Conservation (phyloP, 2,797 vertebrate species). For the Pangasius macronema region DNA sequence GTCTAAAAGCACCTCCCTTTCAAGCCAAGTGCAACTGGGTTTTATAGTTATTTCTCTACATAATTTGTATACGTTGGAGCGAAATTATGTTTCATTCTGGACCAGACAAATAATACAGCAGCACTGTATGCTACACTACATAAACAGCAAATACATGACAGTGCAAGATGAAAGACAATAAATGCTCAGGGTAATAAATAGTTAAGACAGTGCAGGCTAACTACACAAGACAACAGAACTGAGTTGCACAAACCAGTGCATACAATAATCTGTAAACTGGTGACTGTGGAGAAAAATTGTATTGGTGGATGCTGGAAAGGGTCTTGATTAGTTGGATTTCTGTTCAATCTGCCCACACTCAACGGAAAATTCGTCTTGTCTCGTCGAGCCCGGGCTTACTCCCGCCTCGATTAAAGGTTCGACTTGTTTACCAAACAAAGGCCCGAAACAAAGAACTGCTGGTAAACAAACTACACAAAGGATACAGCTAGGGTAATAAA, state of each 20-base stretch:
- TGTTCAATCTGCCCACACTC: not conserved
- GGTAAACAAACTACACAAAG: not conserved
- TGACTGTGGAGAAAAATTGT: not conserved
- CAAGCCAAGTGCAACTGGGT: not conserved
- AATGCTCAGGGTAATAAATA: not conserved
- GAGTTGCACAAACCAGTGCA: not conserved
- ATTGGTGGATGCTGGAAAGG: not conserved
- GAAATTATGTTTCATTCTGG: not conserved
- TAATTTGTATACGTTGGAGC: not conserved
- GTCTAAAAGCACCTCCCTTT: not conserved
- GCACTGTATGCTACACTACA: not conserved
- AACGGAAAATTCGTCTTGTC: no score
- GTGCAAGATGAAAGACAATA: not conserved
- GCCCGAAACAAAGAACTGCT: not conserved
- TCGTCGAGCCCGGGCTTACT: no score
- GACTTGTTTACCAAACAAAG: no score
- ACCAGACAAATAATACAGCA: not conserved
- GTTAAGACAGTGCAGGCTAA: not conserved
- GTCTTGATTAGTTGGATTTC: not conserved
- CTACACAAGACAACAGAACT: not conserved
- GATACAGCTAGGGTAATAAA: not conserved
- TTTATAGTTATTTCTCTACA: not conserved
- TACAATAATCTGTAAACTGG: not conserved
- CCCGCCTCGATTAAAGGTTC: no score
- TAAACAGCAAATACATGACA: not conserved